These are phyloP conservation scores for Bovichtus variegatus DNA, from an alignment of 2,797 vertebrate genomes.

Conservation along the genomic window DNA sequence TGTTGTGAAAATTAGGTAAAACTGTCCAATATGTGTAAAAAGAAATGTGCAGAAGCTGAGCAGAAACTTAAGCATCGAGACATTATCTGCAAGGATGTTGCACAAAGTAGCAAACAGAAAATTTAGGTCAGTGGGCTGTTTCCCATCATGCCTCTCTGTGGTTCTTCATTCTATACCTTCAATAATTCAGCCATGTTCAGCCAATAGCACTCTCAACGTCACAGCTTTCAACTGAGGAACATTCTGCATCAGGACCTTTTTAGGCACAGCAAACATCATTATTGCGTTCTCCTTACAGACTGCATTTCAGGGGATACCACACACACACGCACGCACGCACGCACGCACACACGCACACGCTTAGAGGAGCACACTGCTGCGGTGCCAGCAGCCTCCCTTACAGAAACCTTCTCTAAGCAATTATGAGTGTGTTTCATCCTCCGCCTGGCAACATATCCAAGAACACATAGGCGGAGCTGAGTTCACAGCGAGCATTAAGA, in stretches of 20 bases:
- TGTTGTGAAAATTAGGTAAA: constrained; percentile 1
- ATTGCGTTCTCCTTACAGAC: not conserved
- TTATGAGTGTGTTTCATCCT: constrained; percentile 57
- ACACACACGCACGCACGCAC: not conserved
- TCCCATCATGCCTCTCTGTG: constrained; percentile 63
- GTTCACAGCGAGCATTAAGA: constrained; percentile 49
- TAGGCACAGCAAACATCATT: constrained; percentile 16
- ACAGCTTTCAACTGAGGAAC: constrained; percentile 46
- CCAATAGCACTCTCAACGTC: constrained; percentile 36
- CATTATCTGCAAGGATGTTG: constrained; percentile 30
- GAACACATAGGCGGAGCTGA: constrained; percentile 35
- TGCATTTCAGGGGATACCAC: constrained; percentile 19
- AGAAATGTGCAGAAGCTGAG: constrained; percentile 7
- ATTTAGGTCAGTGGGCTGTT: constrained; percentile 83
- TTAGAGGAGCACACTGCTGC: constrained; percentile 7
- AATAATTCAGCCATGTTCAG: constrained; percentile 81
- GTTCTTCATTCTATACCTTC: constrained; percentile 64
- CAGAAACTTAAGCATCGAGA: constrained; percentile 12
- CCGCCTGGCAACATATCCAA: constrained; percentile 61
- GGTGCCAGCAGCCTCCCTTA: constrained; percentile 17
- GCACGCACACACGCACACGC: not conserved
- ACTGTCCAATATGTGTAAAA: not conserved
- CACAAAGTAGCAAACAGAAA: constrained; percentile 38
- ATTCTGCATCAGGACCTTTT: constrained; percentile 48
- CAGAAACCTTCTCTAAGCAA: constrained; percentile 46